Conservation (phyloP, 2,113 vertebrate species). For the Pterocles orientalis region DNA sequence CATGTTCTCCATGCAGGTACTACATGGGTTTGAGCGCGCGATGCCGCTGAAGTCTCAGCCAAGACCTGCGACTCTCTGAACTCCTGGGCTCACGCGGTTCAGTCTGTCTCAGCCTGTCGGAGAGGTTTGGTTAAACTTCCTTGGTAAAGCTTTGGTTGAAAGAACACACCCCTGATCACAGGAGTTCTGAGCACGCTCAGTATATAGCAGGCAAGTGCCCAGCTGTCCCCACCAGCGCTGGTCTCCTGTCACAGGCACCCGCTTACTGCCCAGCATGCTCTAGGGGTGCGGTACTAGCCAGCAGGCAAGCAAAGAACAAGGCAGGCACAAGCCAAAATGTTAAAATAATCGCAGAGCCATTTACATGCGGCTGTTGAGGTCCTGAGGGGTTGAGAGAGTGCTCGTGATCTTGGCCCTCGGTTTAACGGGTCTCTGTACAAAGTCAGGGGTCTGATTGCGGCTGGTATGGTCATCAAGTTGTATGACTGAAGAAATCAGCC, state of each 20-base stretch:
- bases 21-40: background rate
- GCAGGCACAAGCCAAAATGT: background rate
- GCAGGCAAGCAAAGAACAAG: background rate
- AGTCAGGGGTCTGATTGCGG: background rate
- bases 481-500: background rate
- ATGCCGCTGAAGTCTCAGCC: background rate
- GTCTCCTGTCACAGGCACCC: background rate
- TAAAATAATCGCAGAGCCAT: background rate
- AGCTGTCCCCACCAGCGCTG: accelerated
- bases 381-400: background rate
- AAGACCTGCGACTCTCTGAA: background rate
- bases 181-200: accelerated
- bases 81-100: accelerated
- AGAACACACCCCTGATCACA: accelerated
- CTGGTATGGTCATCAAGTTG: background rate
- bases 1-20: accelerated
- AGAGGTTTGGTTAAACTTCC: background rate
- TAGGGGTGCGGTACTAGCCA: background rate
- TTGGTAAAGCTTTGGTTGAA: accelerated
- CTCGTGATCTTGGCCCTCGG: accelerated
- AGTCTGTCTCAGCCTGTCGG: background rate
- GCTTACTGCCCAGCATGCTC: accelerated
- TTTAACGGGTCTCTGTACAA: background rate
- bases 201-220: accelerated
- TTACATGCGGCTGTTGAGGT: background rate